phyloP scores from a whole-genome alignment of 2,888 invertebrate genomes.

The Patella pellucida region DNA sequence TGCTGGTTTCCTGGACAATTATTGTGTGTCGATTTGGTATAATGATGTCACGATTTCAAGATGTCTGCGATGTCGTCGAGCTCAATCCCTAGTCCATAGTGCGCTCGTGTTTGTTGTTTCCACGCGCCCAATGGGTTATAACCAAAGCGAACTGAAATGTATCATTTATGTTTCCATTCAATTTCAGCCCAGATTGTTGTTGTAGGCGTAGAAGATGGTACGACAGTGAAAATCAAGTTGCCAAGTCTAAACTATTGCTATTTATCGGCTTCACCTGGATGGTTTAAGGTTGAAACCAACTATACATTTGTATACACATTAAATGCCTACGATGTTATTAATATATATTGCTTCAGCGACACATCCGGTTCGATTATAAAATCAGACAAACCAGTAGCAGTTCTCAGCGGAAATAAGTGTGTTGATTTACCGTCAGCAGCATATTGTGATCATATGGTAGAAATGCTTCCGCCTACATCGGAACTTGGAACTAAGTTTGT shows the following conservation, averaged over 20 bases:
- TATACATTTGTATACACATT: neutral
- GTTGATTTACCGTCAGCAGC: neutral
- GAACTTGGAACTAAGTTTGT: neutral
- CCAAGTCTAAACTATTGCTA: neutral
- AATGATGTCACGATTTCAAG: too few species aligned
- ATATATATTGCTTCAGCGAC: neutral
- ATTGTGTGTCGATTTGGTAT: too few species aligned
- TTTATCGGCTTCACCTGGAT: neutral
- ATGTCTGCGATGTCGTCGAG: too few species aligned
- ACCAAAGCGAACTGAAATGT: neutral
- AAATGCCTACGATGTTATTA: neutral
- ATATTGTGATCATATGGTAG: neutral
- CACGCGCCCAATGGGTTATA: too few species aligned
- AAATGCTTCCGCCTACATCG: neutral
- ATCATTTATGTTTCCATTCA: too few species aligned
- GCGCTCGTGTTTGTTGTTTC: too few species aligned
- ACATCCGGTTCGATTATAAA: neutral
- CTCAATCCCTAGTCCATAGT: too few species aligned
- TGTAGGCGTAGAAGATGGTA: neutral
- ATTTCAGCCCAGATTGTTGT: conserved; percentile 2
- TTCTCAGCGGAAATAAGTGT: neutral
- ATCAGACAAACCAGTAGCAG: neutral
- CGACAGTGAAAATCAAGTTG: neutral
- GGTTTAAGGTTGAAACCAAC: neutral
- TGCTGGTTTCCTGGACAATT: too few species aligned